phyloP scores from a whole-genome alignment of 2,888 invertebrate species.

The Calephelis perditalis region DNA sequence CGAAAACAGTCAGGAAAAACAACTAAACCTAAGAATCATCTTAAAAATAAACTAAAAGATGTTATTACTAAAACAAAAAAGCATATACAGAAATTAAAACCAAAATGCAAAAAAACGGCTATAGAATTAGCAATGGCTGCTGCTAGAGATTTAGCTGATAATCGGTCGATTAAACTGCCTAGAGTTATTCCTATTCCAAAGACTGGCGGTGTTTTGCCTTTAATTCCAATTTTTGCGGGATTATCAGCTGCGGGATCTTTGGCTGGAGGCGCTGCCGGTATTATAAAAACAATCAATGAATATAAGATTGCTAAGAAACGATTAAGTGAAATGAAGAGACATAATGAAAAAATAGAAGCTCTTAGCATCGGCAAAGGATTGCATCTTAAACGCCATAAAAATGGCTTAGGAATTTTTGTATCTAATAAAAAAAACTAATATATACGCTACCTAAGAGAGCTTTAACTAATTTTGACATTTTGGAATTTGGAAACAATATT shows the following conservation, averaged over 20 bases:
- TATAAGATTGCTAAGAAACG: constrained; percentile 16
- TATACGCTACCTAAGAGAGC: neutral
- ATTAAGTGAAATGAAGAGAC: constrained; percentile 3
- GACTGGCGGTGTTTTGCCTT: constrained; percentile 41
- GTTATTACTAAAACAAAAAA: constrained; percentile 21
- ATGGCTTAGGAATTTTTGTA: constrained; percentile 1
- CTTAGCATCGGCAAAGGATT: too few relatives aligned
- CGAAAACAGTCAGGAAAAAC: constrained; percentile 4
- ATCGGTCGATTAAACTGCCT: constrained; percentile 30
- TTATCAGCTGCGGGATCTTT: constrained; percentile 41
- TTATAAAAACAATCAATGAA: too few relatives aligned
- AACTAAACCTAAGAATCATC: constrained; percentile 18
- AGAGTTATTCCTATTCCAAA: constrained; percentile 43
- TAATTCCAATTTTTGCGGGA: constrained; percentile 45
- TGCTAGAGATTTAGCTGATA: constrained; percentile 25
- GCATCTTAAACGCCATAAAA: too few relatives aligned
- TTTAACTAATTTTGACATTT: neutral
- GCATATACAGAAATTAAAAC: constrained; percentile 26
- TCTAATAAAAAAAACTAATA: constrained; percentile 5
- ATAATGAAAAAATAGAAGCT: constrained; percentile 3
- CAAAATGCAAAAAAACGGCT: constrained; percentile 24
- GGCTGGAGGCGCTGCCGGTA: constrained; percentile 36
- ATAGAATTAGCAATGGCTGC: constrained; percentile 26
- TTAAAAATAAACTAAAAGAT: constrained; percentile 25
- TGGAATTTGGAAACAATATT: neutral